Conservation (phyloP, 2,888 invertebrate species). For the Drosophila diplacantha region DNA sequence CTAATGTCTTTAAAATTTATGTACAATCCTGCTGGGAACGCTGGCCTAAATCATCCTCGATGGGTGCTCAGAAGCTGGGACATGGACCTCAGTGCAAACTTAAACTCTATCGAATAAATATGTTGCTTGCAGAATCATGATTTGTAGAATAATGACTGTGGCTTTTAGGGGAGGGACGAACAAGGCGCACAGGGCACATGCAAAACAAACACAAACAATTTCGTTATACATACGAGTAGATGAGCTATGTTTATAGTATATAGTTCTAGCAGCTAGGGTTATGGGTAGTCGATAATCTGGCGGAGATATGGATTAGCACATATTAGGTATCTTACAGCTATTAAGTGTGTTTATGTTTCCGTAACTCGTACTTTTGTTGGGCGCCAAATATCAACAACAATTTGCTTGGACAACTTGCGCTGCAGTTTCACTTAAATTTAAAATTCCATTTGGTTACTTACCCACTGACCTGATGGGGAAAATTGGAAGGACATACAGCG, state of each 20-base stretch:
- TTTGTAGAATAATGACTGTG: slow-evolving; percentile 4
- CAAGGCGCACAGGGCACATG: slow-evolving; percentile 65
- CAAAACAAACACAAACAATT: slow-evolving; percentile 73
- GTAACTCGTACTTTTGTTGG: slow-evolving; percentile 17
- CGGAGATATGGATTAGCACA: slow-evolving; percentile 69
- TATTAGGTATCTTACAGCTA: slow-evolving; percentile 53
- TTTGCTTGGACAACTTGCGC: slow-evolving; percentile 55
- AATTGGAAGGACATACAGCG: slow-evolving; percentile 20
- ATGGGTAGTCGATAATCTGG: slow-evolving; percentile 57
- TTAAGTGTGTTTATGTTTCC: slow-evolving; percentile 34
- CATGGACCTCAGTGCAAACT: slow-evolving; percentile 31
- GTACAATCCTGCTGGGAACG: slow-evolving; percentile 20
- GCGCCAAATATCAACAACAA: slow-evolving; percentile 67
- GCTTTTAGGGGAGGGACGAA: slow-evolving; percentile 17
- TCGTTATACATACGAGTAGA: slow-evolving; percentile 45
- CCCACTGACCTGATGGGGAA: slow-evolving; percentile 38
- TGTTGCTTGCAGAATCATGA: slow-evolving; percentile 1
- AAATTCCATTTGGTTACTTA: slow-evolving; percentile 36
- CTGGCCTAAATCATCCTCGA: slow-evolving; percentile 11
- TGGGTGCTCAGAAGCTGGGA: slow-evolving; percentile 35
- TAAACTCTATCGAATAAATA: slow-evolving; percentile 18
- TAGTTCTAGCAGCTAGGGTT: slow-evolving; percentile 50
- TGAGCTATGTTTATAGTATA: slow-evolving; percentile 25
- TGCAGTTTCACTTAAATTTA: slow-evolving; percentile 13
- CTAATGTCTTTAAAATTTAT: slow-evolving; percentile 33